Percentiles rank a stretch among this genome's conserved stretches.
Conservation (phyloP, 2,113 vertebrate genomes). For the Caranx ignobilis region DNA sequence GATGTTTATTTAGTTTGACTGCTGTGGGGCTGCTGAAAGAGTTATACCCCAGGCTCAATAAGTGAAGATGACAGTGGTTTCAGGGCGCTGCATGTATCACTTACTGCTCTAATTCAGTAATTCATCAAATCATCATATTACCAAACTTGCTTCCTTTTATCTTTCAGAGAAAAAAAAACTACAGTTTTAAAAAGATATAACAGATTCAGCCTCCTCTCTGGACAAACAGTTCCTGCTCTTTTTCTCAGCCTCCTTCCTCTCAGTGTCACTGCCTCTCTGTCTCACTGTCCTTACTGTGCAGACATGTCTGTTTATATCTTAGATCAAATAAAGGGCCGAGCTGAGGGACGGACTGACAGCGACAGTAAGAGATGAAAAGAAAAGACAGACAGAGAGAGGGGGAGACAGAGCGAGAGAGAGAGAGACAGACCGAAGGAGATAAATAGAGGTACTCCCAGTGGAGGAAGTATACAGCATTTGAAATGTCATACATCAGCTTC, state of each 20-base stretch:
- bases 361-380: slow-evolving; percentile 34
- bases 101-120: background rate
- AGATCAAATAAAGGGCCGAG: slow-evolving; percentile 30
- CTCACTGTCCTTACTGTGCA: slow-evolving; percentile 22
- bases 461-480: slow-evolving; percentile 32
- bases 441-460: slow-evolving; percentile 36
- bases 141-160: background rate
- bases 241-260: background rate
- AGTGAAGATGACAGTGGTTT: slow-evolving; percentile 6
- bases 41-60: slow-evolving; percentile 14
- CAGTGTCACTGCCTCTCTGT: slow-evolving; percentile 31
- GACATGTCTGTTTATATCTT: slow-evolving; percentile 50
- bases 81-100: background rate
- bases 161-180: background rate
- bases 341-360: slow-evolving; percentile 25
- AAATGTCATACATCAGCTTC: slow-evolving; percentile 38
- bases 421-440: slow-evolving; percentile 6
- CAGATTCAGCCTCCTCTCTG: background rate
- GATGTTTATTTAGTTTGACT: slow-evolving; percentile 29
- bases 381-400: slow-evolving; percentile 9
- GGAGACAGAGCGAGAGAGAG: slow-evolving; percentile 15
- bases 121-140: background rate
- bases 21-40: slow-evolving; percentile 31
- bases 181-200: background rate
- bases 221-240: background rate